These are phyloP conservation scores for Argyresthia goedartella DNA, from an alignment of 2,888 invertebrate genomes.

Conservation along the genomic window DNA sequence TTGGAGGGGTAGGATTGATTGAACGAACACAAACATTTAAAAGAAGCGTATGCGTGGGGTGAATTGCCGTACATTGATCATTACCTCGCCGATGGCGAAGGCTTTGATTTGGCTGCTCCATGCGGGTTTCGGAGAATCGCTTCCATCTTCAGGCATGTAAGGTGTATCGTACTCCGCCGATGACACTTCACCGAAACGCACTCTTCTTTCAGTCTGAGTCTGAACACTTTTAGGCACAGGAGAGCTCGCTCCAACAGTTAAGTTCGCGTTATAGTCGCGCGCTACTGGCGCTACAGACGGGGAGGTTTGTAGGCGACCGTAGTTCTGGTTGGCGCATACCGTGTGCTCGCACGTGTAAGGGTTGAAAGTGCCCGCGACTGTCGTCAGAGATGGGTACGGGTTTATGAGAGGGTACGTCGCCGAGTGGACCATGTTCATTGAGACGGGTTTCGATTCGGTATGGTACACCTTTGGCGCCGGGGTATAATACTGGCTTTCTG, in stretches of 20 bases:
- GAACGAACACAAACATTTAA: constrained; percentile 69
- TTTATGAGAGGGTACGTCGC: constrained; percentile 58
- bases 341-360: constrained; percentile 55
- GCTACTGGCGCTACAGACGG: constrained; percentile 29
- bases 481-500: constrained; percentile 24
- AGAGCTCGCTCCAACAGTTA: constrained; percentile 25
- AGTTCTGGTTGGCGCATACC: constrained; percentile 34
- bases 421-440: constrained; percentile 52
- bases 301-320: constrained; percentile 17
- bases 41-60: constrained; percentile 56
- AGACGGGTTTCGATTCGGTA: constrained; percentile 21
- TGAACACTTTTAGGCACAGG: constrained; percentile 47
- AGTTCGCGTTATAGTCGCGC: no score
- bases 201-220: constrained; percentile 62
- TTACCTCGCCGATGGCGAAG: constrained; percentile 71
- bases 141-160: constrained; percentile 36
- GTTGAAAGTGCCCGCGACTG: constrained; percentile 61
- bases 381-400: constrained; percentile 58
- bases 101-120: constrained; percentile 68
- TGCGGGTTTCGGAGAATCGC: constrained; percentile 62
- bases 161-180: constrained; percentile 51
- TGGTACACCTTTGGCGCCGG: constrained; percentile 21
- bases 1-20: neutral
- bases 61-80: constrained; percentile 56
- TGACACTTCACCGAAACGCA: constrained; percentile 61